Conservation (phyloP, 2,888 invertebrate genomes). For the Eretmocerus hayati region DNA sequence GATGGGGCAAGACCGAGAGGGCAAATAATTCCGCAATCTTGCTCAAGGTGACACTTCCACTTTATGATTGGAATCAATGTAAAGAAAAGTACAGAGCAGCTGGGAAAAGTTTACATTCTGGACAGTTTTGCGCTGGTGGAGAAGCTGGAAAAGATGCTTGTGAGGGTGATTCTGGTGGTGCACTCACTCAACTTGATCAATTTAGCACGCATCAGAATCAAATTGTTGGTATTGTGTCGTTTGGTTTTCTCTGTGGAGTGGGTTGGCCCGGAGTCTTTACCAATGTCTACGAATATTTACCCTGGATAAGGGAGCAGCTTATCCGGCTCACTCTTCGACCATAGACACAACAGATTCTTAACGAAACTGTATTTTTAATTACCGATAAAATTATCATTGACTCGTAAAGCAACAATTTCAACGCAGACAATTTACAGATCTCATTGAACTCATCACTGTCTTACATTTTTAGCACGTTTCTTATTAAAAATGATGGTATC, state of each 20-base stretch:
- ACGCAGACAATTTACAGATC: too few relatives aligned
- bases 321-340: too few relatives aligned
- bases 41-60: background rate
- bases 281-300: conserved; percentile 60
- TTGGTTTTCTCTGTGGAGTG: conserved; percentile 60
- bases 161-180: conserved; percentile 66
- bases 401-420: too few relatives aligned
- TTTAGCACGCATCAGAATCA: conserved; percentile 43
- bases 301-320: too few relatives aligned
- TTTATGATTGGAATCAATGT: background rate
- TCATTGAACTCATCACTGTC: too few relatives aligned
- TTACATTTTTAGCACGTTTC: too few relatives aligned
- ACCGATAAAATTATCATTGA: too few relatives aligned
- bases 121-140: background rate
- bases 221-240: conserved; percentile 56
- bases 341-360: too few relatives aligned
- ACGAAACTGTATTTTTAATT: too few relatives aligned
- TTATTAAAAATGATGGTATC: too few relatives aligned
- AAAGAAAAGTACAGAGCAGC: background rate
- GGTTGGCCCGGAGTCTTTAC: conserved; percentile 78
- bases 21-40: background rate
- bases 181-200: too few relatives aligned
- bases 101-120: background rate
- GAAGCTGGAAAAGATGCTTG: background rate
- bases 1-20: background rate